Conservation (phyloP, 2,797 vertebrate species). For the Gymnothorax javanicus region DNA sequence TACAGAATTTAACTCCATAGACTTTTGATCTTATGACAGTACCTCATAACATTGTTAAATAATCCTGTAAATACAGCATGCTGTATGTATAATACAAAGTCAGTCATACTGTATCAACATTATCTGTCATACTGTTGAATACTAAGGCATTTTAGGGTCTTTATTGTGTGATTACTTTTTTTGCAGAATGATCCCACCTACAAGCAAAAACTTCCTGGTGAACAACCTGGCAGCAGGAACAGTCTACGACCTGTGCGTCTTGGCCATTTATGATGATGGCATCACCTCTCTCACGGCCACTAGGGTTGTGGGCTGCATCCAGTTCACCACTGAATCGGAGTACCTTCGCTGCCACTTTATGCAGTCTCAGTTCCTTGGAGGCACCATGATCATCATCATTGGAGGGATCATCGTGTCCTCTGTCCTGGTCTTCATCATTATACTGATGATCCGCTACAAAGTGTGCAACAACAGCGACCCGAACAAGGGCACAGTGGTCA, state of each 20-base stretch:
- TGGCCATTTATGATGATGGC: conserved; percentile 95
- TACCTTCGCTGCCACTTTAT: conserved; percentile 97
- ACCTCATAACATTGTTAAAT: not conserved
- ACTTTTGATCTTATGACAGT: not conserved
- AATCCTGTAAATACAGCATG: not conserved
- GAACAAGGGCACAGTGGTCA: conserved; percentile 85
- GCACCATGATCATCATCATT: conserved; percentile 99
- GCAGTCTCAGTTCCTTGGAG: conserved; percentile 98
- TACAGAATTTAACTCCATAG: not conserved
- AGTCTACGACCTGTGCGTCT: conserved; percentile 90
- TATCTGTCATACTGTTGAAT: not conserved
- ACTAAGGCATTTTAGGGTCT: not conserved
- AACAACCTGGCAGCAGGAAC: conserved; percentile 95
- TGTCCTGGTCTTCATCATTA: conserved; percentile 97
- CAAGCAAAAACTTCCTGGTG: conserved; percentile 96
- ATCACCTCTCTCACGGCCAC: conserved; percentile 96
- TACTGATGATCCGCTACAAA: conserved; percentile 98
- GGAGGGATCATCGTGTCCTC: conserved; percentile 97
- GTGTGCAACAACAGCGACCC: conserved; percentile 88
- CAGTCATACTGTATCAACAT: not conserved
- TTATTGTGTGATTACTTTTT: not conserved
- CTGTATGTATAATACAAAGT: not conserved
- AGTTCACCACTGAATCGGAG: conserved; percentile 94
- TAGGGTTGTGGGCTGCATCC: conserved; percentile 93
- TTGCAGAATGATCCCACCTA: conserved; percentile 94